Conservation (phyloP, 2,888 invertebrate genomes). For the Ectropis crepuscularia region DNA sequence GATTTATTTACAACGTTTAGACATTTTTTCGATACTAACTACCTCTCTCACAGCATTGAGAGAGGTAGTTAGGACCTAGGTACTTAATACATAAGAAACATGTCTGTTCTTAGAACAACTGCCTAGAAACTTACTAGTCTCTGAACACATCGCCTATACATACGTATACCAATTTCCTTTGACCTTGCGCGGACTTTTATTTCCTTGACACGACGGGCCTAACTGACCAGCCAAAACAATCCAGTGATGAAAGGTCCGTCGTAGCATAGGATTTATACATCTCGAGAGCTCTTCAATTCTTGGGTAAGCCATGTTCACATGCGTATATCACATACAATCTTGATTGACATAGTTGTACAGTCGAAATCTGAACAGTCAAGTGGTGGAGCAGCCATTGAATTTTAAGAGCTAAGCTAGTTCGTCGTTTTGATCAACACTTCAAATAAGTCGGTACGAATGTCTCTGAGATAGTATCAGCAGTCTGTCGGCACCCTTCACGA, state of each 20-base stretch:
- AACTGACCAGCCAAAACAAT: neutral
- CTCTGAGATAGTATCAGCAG: conserved; percentile 59
- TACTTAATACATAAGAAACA: too few species aligned
- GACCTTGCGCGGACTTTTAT: conserved; percentile 33
- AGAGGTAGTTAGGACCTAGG: too few species aligned
- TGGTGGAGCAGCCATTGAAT: neutral
- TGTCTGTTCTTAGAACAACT: too few species aligned
- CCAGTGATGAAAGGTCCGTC: conserved; percentile 11
- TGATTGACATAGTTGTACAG: conserved; percentile 54
- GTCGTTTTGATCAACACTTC: neutral
- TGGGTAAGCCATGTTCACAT: conserved; percentile 45
- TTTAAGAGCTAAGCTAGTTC: neutral
- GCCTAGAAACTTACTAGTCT: conserved; percentile 43
- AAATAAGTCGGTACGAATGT: conserved; percentile 27
- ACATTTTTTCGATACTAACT: too few species aligned
- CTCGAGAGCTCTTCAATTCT: conserved; percentile 18
- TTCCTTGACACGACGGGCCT: conserved; percentile 34
- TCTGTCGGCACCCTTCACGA: conserved; percentile 61
- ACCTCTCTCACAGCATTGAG: too few species aligned
- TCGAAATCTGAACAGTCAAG: too few species aligned
- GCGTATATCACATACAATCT: conserved; percentile 39
- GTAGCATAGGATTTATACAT: neutral
- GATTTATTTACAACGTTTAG: too few species aligned
- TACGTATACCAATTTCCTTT: conserved; percentile 41
- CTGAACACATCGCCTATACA: conserved; percentile 37